Base-by-base conservation (phyloP, 2,888 invertebrate species). In the Andrena bicolor region DNA sequence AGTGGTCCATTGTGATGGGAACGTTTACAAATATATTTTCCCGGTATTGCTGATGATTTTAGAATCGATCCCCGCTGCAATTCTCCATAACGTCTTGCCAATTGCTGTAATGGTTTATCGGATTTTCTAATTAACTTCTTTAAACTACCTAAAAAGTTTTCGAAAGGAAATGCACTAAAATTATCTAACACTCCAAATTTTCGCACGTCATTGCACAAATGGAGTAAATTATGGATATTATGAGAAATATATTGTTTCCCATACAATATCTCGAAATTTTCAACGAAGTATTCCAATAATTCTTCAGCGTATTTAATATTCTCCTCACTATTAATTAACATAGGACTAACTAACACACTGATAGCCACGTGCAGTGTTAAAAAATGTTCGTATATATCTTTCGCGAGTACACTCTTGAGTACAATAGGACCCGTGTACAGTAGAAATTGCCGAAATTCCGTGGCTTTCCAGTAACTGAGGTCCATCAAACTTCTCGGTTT, bases 161-260 rank as follows among this genome's bases (percentile, higher is more conserved):
- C n/a, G 6, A 49, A 49, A 16, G 16, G 16, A 49, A 49, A 49
- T 49, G n/a, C 49, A 0, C 49, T 49, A 49, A 49, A 49, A n/a
- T n/a, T 49, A 0, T 49, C 49, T 6, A 49, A 49, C 4, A 4
- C 6, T 49, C 49, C 49, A 49, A 49, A 49, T n/a, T 49, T 16
- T n/a, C n/a, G 1, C n/a, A 49, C n/a, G n/a, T 49, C n/a, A n/a
- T 49, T n/a, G 0, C 16, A 5, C 16, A 49, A n/a, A n/a, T 49
- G 49, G 6, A 49, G 49, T n/a, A 49, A n/a, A 4, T n/a, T n/a
- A 0, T 49, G 49, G n/a, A 49, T n/a, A 49, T 49, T 49, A 2
- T 49, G 49, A 49, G n/a, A 49, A n/a, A 49, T 49, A n/a, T n/a
- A 49, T n/a, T 49, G n/a, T n/a, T 49, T 49, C 16, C 49, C n/a